phyloP scores from a whole-genome alignment of 2,113 vertebrate species.

The Bambusicola thoracicus region DNA sequence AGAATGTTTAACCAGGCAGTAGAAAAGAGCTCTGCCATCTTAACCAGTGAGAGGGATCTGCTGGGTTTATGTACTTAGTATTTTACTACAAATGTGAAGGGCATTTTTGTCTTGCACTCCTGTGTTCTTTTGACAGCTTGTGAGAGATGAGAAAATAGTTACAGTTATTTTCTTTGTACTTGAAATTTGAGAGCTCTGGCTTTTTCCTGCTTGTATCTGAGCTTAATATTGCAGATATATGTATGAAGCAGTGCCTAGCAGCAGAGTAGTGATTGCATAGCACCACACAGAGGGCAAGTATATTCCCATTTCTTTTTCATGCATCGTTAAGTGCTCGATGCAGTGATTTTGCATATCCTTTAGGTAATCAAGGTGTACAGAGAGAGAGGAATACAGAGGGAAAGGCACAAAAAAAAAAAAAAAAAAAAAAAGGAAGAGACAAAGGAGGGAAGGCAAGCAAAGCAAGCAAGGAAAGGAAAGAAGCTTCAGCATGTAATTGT shows the following conservation, averaged over 20 bases:
- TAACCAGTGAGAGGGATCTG: background rate
- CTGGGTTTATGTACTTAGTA: background rate
- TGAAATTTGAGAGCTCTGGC: background rate
- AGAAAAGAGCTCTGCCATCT: background rate
- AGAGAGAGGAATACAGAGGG: background rate
- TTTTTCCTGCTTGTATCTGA: background rate
- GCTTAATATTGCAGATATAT: background rate
- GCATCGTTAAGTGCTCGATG: background rate
- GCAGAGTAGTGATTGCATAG: background rate
- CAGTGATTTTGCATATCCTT: background rate
- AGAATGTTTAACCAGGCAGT: background rate
- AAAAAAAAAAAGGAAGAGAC: background rate
- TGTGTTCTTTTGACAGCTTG: background rate
- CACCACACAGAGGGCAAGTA: background rate
- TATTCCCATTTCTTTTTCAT: background rate
- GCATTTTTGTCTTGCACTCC: background rate
- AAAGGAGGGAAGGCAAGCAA: background rate
- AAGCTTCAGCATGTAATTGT: background rate
- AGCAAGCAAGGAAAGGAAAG: background rate
- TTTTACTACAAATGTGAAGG: background rate
- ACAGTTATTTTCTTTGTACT: background rate
- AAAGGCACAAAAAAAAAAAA: background rate
- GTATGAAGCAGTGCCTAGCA: background rate
- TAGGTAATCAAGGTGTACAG: background rate
- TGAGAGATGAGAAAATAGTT: background rate